Evolutionary conservation across 1,140 invertebrate species (phyloP).

Genomic region (Drosophila baimaii): DNA sequence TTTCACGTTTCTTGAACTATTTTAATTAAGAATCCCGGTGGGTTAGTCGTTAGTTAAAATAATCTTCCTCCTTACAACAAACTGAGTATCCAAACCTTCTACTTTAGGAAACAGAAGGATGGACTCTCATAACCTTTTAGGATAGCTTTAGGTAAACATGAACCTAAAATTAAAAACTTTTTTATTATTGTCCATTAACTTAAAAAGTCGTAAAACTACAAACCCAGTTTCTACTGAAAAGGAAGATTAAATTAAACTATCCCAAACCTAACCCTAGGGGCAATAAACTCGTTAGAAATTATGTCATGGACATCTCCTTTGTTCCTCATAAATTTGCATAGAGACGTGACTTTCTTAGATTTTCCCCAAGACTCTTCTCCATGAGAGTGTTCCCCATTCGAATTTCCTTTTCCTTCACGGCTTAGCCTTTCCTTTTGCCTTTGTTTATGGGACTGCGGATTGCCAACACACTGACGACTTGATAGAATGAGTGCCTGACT

Average conservation of each 20-base stretch:
- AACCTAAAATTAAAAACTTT: background rate
- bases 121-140: background rate
- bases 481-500: slow-evolving; percentile 62
- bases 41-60: no score
- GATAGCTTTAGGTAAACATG: background rate
- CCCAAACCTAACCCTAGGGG: background rate
- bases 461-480: slow-evolving; percentile 51
- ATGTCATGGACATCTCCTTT: slow-evolving; percentile 30
- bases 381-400: slow-evolving; percentile 26
- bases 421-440: slow-evolving; percentile 14
- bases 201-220: background rate
- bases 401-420: slow-evolving; percentile 11
- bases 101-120: background rate
- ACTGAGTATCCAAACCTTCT: no score
- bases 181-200: background rate
- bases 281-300: slow-evolving; percentile 21
- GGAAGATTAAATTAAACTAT: background rate
- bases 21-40: background rate
- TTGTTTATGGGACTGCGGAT: slow-evolving; percentile 65
- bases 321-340: slow-evolving; percentile 21
- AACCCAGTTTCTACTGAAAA: background rate
- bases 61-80: no score
- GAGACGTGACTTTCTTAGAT: slow-evolving; percentile 35
- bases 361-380: slow-evolving; percentile 17
- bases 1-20: background rate